These are phyloP conservation scores for Turritopsis rubra DNA, from an alignment of 30 jellyfish, hydroid and myxozoan genomes.

Conservation along the genomic window DNA sequence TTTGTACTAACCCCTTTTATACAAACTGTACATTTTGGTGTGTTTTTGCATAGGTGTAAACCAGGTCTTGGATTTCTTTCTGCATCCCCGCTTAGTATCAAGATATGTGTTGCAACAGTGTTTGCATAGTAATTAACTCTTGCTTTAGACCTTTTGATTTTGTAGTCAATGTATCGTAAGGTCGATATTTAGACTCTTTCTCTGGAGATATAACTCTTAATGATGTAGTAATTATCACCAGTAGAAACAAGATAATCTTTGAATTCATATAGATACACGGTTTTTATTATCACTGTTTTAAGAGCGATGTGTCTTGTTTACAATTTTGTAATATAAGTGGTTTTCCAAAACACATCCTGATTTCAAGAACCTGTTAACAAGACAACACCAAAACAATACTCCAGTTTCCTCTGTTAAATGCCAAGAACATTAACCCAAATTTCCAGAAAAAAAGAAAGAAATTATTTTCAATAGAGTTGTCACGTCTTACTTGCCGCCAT, in stretches of 20 bases:
- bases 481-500: no score
- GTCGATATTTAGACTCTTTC: background rate
- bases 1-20: conserved; percentile 6
- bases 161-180: background rate
- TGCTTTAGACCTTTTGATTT: background rate
- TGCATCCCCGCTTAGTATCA: background rate
- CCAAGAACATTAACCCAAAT: no score
- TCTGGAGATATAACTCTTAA: background rate
- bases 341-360: no score
- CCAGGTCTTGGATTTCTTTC: conserved; percentile 10
- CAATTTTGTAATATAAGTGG: no score
- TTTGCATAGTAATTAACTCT: background rate
- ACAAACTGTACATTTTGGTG: background rate
- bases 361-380: no score
- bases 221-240: background rate
- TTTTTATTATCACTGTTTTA: background rate
- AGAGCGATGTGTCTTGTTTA: conserved; percentile 3
- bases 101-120: conserved; percentile 1
- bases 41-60: background rate
- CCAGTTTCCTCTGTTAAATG: no score
- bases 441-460: no score
- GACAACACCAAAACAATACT: no score
- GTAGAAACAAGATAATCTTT: background rate
- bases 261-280: background rate
- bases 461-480: no score